These are phyloP conservation scores for Corvus moneduloides DNA, from an alignment of 2,113 vertebrate species.

Conservation along the genomic window DNA sequence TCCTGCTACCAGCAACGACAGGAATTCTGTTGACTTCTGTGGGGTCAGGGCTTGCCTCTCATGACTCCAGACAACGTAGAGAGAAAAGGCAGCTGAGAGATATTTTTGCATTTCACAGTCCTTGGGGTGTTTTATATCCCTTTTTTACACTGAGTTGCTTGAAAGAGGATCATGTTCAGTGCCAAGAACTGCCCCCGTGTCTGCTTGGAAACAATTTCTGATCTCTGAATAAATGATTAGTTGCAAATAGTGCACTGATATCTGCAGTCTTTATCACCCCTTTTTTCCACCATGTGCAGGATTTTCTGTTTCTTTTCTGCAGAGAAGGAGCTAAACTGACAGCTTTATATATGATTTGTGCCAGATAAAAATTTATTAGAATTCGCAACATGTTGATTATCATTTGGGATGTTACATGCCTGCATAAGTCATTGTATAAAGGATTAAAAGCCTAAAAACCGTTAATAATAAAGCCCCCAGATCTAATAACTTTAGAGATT, in stretches of 20 bases:
- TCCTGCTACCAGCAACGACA: background rate
- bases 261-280: background rate
- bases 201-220: conserved; percentile 5
- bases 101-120: background rate
- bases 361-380: conserved; percentile 62
- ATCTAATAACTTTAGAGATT: conserved; percentile 66
- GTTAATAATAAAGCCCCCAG: conserved; percentile 47
- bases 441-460: conserved; percentile 68
- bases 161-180: background rate
- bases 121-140: background rate
- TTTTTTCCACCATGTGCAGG: background rate
- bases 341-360: conserved; percentile 40
- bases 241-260: conserved; percentile 3
- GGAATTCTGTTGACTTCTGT: background rate
- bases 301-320: conserved; percentile 14
- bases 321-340: conserved; percentile 37
- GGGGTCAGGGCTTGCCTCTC: background rate
- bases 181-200: background rate
- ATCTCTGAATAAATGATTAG: conserved; percentile 8
- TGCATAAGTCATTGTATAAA: conserved; percentile 43
- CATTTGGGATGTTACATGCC: conserved; percentile 27
- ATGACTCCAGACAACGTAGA: background rate
- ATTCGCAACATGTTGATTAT: conserved; percentile 45
- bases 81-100: background rate
- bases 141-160: background rate